Evolutionary conservation across 37 sponge, comb jelly and placozoan species (phyloP), one percentile per base, ranked within the genome.

Genomic region (Cliona cf. orientalis): DNA sequence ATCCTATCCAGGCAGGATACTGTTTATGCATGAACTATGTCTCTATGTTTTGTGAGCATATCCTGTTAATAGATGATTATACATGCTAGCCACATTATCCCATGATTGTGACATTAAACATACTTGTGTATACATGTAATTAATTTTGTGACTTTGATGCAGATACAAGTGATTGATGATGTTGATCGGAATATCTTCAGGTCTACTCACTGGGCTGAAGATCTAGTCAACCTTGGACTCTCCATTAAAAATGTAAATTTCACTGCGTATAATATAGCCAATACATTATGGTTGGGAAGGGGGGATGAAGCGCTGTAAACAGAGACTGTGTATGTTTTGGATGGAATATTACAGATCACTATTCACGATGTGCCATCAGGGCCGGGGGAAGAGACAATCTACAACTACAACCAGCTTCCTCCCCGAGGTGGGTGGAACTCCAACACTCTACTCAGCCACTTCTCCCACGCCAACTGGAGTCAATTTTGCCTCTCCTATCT

Each of bases 401-500:
- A 74, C 74, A n/a, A n/a, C 55, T 49, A 49, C 55, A 74, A 74
- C 39, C n/a, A 32, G 36, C 5, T 33, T 3, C 32, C 2, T 2
- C 14, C 46, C 3, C 14, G 55, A 19, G 71, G 71, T 71, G 74
- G 58, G 2, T 71, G 72, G 72, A 31, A 4, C 6, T 46, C 74
- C 4, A 12, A 25, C 2, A 17, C 53, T 21, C 42, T 74, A 39
- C 74, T 74, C 2, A 4, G 36, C 74, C 33, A 6, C 3, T 89
- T 89, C 58, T 69, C 84, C 35, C 9, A 49, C 36, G 28, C 45
- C 7, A 80, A 83, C 79, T 94, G 90, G 90, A 81, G 75, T 4
- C 34, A 73, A 3, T 66, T 80, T 35, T 94, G 94, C 36, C 77
- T 94, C 26, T 87, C 94, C 37, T 90, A 94, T 39, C 84, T 94